phyloP scores from a whole-genome alignment of 2,888 invertebrate genomes.

The Trissonchulus sp. region DNA sequence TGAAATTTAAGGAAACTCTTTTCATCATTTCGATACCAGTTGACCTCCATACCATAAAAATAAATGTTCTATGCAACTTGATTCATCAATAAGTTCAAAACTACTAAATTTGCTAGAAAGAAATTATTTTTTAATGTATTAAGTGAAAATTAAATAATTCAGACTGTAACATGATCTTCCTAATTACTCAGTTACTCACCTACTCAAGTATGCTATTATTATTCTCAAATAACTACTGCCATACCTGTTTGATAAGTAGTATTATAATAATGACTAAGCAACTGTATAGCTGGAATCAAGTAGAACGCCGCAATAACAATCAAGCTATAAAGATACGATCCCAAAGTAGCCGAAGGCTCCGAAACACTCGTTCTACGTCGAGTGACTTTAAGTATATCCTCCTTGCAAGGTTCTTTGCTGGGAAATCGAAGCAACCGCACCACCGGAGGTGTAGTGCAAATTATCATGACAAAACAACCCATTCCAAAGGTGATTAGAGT shows the following conservation, averaged over 20 bases:
- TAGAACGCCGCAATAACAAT: conserved; percentile 13
- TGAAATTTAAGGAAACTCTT: no score
- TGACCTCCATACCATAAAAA: no score
- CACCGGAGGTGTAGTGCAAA: not conserved
- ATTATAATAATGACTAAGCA: not conserved
- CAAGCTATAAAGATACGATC: conserved; percentile 11
- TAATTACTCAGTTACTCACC: no score
- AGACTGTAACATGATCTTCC: no score
- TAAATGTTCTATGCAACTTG: no score
- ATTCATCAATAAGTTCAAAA: no score
- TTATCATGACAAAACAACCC: not conserved
- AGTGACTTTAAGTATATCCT: not conserved
- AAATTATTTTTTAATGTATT: no score
- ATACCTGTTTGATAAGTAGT: not conserved
- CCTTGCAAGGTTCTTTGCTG: not conserved
- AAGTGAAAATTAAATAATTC: no score
- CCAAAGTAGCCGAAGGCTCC: not conserved
- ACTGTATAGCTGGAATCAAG: not conserved
- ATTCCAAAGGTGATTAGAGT: not conserved
- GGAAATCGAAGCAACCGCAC: not conserved
- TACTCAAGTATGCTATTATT: no score
- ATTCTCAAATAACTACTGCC: no score
- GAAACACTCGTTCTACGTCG: not conserved
- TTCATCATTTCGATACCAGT: no score
- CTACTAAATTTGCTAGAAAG: no score